A percentile compares a stretch with the other conserved stretches of the same genome.
phyloP scores from a whole-genome alignment of 2,797 vertebrate species.

The Apodemus agrarius region DNA sequence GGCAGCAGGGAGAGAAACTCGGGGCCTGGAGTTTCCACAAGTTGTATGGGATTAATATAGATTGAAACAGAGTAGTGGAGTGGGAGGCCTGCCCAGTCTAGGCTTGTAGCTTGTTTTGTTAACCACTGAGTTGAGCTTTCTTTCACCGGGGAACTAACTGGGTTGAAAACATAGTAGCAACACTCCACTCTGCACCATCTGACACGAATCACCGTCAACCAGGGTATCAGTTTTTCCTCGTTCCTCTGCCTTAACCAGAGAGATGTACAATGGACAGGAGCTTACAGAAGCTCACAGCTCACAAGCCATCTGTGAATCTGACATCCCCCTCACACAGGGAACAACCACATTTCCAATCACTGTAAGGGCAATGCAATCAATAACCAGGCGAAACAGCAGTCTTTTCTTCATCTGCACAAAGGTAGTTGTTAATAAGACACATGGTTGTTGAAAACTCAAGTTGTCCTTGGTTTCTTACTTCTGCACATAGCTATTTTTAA shows the following conservation, averaged over 20 bases:
- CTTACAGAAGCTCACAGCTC: constrained; percentile 64
- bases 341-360: constrained; percentile 15
- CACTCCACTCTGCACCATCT: background rate
- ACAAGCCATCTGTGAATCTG: constrained; percentile 55
- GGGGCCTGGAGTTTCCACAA: no score
- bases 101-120: no score
- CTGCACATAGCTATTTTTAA: background rate
- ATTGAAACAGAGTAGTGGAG: no score
- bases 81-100: no score
- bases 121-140: no score
- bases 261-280: constrained; percentile 65
- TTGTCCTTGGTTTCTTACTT: constrained; percentile 43
- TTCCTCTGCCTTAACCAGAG: constrained; percentile 6
- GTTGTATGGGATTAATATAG: no score
- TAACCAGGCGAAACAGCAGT: background rate
- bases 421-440: background rate
- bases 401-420: background rate
- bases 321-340: constrained; percentile 64
- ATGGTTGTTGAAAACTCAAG: background rate
- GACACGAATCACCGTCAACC: constrained; percentile 69
- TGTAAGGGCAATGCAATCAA: background rate
- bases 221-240: background rate
- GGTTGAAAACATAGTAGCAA: no score
- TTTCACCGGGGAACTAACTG: no score
- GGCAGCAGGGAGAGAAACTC: no score